Percentiles rank a stretch among this genome's conserved stretches.
These are phyloP conservation scores for Chrysolina americana DNA, from an alignment of 2,888 invertebrate genomes.

Conservation along the genomic window DNA sequence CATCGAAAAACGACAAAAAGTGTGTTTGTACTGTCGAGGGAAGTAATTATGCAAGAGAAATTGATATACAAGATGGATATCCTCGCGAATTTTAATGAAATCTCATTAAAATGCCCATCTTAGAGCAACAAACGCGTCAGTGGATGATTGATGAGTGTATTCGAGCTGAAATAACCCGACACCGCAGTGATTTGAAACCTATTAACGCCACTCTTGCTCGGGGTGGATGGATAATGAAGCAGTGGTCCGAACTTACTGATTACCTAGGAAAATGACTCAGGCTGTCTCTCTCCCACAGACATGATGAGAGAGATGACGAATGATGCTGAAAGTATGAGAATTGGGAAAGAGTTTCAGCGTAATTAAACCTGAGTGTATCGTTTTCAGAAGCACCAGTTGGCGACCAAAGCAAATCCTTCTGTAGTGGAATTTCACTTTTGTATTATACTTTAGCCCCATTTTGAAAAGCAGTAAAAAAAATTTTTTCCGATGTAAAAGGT, in stretches of 20 bases:
- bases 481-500: too few relatives aligned
- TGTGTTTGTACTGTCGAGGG: conserved; percentile 19
- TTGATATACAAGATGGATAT: conserved; percentile 59
- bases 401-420: too few relatives aligned
- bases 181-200: conserved; percentile 43
- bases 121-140: conserved; percentile 49
- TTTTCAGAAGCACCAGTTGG: too few relatives aligned
- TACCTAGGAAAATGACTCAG: not conserved
- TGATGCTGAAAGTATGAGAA: too few relatives aligned
- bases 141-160: conserved; percentile 54
- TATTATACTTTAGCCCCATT: too few relatives aligned
- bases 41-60: conserved; percentile 50
- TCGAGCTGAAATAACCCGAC: conserved; percentile 45
- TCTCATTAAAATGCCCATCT: conserved; percentile 59
- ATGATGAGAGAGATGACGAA: too few relatives aligned
- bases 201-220: conserved; percentile 41
- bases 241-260: conserved; percentile 5
- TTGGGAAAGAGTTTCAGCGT: too few relatives aligned
- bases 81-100: conserved; percentile 58
- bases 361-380: too few relatives aligned
- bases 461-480: too few relatives aligned
- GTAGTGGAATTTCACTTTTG: too few relatives aligned
- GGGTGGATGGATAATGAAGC: conserved; percentile 10
- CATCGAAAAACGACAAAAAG: conserved; percentile 14
- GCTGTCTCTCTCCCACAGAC: too few relatives aligned